phyloP scores from a whole-genome alignment of 1,140 invertebrate species.

The Radopholus similis region DNA sequence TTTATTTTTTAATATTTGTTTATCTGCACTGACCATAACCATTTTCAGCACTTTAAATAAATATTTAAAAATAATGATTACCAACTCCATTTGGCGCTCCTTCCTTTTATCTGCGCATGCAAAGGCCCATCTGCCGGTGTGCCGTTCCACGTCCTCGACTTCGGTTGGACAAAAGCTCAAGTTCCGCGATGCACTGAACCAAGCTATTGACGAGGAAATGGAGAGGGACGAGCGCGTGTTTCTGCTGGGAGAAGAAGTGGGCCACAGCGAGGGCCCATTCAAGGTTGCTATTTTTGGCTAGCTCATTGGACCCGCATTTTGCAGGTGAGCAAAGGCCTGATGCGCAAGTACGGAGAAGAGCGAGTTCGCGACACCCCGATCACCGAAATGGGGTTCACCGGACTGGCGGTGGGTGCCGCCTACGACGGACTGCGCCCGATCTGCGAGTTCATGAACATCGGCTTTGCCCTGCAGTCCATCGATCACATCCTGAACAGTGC shows the following conservation, averaged over 20 bases:
- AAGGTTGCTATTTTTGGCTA: constrained; percentile 66
- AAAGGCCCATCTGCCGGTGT: too few species aligned
- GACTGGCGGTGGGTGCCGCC: constrained; percentile 91
- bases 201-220: constrained; percentile 94
- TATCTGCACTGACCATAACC: too few species aligned
- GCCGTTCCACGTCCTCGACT: too few species aligned
- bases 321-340: constrained; percentile 82
- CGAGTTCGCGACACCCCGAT: constrained; percentile 95
- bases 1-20: too few species aligned
- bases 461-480: constrained; percentile 99
- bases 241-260: constrained; percentile 92
- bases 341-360: constrained; percentile 96
- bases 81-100: too few species aligned
- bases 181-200: too few species aligned
- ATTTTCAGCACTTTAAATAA: too few species aligned
- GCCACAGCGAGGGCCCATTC: constrained; percentile 95
- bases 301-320: constrained; percentile 30
- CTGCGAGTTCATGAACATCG: constrained; percentile 99
- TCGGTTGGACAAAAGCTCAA: too few species aligned
- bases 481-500: constrained; percentile 97
- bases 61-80: too few species aligned
- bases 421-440: constrained; percentile 90
- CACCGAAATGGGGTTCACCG: constrained; percentile 92
- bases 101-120: too few species aligned
- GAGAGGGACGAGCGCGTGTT: constrained; percentile 88